These are phyloP conservation scores for Uloborus plumipes DNA, from an alignment of 2,888 invertebrate species.

Conservation along the genomic window DNA sequence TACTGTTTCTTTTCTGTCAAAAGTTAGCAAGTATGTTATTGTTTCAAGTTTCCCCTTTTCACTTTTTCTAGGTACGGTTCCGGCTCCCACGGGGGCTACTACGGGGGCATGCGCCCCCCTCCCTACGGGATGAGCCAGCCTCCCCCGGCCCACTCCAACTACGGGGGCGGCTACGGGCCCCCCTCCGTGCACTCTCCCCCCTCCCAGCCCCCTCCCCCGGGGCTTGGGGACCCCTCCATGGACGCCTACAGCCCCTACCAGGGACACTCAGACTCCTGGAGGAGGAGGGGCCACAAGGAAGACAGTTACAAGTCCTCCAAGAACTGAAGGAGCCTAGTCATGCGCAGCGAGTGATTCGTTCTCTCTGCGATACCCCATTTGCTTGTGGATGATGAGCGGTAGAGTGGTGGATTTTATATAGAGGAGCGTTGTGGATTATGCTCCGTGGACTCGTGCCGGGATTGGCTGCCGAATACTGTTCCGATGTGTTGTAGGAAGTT, in stretches of 20 bases:
- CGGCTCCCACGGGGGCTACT: slow-evolving; percentile 22
- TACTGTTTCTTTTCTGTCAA: too few relatives aligned
- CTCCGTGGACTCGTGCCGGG: too few relatives aligned
- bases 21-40: too few relatives aligned
- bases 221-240: slow-evolving; percentile 20
- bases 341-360: too few relatives aligned
- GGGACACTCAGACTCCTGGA: slow-evolving; percentile 57
- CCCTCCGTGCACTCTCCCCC: slow-evolving; percentile 38
- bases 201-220: slow-evolving; percentile 39
- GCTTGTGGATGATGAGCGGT: too few relatives aligned
- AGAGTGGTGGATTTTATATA: too few relatives aligned
- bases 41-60: not conserved
- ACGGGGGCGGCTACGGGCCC: slow-evolving; percentile 38
- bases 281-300: slow-evolving; percentile 48
- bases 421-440: too few relatives aligned
- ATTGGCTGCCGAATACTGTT: too few relatives aligned
- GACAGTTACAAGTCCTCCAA: slow-evolving; percentile 41
- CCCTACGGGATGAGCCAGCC: slow-evolving; percentile 27
- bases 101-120: slow-evolving; percentile 31
- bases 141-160: slow-evolving; percentile 41
- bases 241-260: slow-evolving; percentile 49
- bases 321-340: slow-evolving; percentile 16
- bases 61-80: slow-evolving; percentile 27
- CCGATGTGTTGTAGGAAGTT: too few relatives aligned
- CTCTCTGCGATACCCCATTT: too few relatives aligned